Evolutionary conservation across 2,888 invertebrate genomes (phyloP), one percentile per base, ranked within the genome.

Genomic region (Tortricodes alternella): DNA sequence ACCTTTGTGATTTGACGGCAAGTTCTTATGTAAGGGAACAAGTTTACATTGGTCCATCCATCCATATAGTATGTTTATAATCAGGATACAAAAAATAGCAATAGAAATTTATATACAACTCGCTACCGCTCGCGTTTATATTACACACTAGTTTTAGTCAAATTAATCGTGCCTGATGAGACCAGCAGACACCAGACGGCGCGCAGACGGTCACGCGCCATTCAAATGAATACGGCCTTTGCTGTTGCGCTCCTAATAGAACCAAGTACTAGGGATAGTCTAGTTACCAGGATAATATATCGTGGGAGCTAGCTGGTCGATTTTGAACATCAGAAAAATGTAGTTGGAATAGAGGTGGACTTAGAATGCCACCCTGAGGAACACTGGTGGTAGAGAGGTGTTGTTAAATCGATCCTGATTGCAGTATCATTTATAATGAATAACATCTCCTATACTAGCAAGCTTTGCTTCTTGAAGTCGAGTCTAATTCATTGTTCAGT

Each of bases 131-230:
- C 13, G 21, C 58, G 50, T 72, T 61, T 58, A 50, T 73, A 34
- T n/a, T 62, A 63, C 65, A 49, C 48, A 41, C 24, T 55, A 53
- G 62, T 68, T 67, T 70, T 71, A 67, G 70, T 73, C 74, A 76
- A 83, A 85, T 85, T 85, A 88, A 82, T 83, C 78, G 76, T 68
- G 66, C 68, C 63, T 88, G 88, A 89, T 88, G 86, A 82, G 79
- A 65, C 73, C 86, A 82, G 88, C 89, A 89, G 89, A 89, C 89
- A 80, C 88, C 89, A 89, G 89, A 89, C 89, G 74, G 64, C 62
- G 66, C 67, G 76, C 88, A 89, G 89, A 89, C 89, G 74, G 79
- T 88, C 89, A 89, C 89, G 89, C 77, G 88, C 80, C 68, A 85
- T 85, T 86, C 89, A 88, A 89, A 89, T 89, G 83, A 73, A 86